phyloP scores from a whole-genome alignment of 1,140 invertebrate species.

The Trichonephila inaurata region DNA sequence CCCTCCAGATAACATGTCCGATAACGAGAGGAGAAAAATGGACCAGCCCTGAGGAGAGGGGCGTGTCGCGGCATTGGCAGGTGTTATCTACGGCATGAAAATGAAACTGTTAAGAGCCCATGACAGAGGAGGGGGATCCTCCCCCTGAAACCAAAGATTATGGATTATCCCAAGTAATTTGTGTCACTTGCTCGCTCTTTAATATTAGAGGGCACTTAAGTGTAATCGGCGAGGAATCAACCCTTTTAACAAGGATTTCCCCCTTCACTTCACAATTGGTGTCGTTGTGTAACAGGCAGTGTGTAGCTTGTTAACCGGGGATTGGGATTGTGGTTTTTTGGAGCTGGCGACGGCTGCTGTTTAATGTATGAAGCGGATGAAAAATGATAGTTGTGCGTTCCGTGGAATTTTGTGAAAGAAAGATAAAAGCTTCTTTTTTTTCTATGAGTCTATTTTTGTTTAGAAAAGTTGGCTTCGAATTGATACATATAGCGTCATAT shows the following conservation, averaged over 20 bases:
- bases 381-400: slow-evolving; percentile 11
- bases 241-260: not conserved
- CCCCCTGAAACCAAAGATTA: not conserved
- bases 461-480: too few relatives aligned
- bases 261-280: not conserved
- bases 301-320: not conserved
- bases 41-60: slow-evolving; percentile 19
- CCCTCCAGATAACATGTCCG: not conserved
- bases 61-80: slow-evolving; percentile 11
- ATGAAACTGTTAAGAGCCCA: not conserved
- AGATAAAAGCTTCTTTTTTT: not conserved
- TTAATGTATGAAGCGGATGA: not conserved
- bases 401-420: not conserved
- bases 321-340: not conserved
- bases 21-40: slow-evolving; percentile 24
- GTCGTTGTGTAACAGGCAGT: not conserved
- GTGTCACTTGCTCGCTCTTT: slow-evolving; percentile 13
- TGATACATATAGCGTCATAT: too few relatives aligned
- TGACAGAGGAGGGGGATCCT: not conserved
- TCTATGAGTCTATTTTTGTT: not conserved
- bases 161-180: slow-evolving; percentile 7
- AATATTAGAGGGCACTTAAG: not conserved
- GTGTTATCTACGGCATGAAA: slow-evolving; percentile 11
- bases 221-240: slow-evolving; percentile 8
- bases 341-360: not conserved